Conservation (phyloP, 2,888 invertebrate species). For the Diplazon laetatorius region DNA sequence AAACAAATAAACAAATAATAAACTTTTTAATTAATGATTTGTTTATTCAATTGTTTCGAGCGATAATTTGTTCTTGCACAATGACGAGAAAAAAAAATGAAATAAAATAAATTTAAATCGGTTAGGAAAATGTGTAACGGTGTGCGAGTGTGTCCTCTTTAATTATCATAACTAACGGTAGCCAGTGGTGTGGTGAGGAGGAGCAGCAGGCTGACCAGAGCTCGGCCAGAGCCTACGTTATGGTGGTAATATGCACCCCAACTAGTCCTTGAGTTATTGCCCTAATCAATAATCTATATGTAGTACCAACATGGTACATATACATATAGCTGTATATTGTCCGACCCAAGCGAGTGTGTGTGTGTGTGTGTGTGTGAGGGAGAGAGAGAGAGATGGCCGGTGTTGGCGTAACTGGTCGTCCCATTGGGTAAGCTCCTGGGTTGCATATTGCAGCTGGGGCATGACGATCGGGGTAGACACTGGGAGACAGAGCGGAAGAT, state of each 20-base stretch:
- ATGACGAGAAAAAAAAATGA: background rate
- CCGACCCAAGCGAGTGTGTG: slow-evolving; percentile 64
- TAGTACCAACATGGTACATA: slow-evolving; percentile 72
- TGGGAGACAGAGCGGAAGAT: slow-evolving; percentile 41
- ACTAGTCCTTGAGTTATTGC: slow-evolving; percentile 82
- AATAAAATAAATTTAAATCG: background rate
- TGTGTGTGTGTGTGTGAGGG: slow-evolving; percentile 68
- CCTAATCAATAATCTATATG: slow-evolving; percentile 82
- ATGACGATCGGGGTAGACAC: slow-evolving; percentile 68
- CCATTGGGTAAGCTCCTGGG: slow-evolving; percentile 76
- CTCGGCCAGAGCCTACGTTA: slow-evolving; percentile 70
- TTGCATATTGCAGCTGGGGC: slow-evolving; percentile 80
- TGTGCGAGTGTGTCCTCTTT: slow-evolving; percentile 65
- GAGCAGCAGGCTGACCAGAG: slow-evolving; percentile 58
- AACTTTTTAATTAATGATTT: background rate
- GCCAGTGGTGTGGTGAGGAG: slow-evolving; percentile 59
- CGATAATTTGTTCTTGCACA: background rate
- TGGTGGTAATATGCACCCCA: slow-evolving; percentile 81
- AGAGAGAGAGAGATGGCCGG: slow-evolving; percentile 63
- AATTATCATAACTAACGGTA: slow-evolving; percentile 81
- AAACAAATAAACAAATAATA: too few relatives aligned
- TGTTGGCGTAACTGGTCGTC: slow-evolving; percentile 74
- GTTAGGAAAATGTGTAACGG: background rate
- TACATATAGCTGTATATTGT: slow-evolving; percentile 45
- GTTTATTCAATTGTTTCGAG: background rate